phyloP scores from a whole-genome alignment of 1,140 invertebrate species.

The Drosophila trapezifrons region DNA sequence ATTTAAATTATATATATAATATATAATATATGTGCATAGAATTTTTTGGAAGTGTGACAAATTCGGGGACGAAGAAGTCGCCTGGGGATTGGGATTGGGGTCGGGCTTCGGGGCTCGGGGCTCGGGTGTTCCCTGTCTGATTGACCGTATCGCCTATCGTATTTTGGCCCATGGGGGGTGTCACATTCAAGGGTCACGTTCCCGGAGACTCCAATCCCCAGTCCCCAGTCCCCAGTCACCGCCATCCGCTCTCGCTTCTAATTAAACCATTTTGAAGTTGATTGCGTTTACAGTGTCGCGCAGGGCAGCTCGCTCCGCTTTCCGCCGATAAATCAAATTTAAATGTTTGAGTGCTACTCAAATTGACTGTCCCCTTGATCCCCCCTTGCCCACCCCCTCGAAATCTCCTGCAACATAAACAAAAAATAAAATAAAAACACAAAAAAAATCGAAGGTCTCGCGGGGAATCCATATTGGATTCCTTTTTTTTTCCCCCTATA shows the following conservation, averaged over 20 bases:
- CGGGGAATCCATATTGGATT: slow-evolving; percentile 17
- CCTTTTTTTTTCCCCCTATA: background rate
- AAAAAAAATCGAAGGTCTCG: slow-evolving; percentile 17
- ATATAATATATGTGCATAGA: background rate
- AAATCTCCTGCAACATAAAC: background rate
- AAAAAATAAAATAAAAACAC: background rate
- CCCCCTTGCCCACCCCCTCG: background rate
- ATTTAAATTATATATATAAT: background rate
- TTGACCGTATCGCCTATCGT: slow-evolving; percentile 51
- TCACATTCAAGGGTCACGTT: slow-evolving; percentile 42
- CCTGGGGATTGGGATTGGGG: slow-evolving; percentile 21
- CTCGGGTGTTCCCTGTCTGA: slow-evolving; percentile 42
- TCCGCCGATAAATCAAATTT: slow-evolving; percentile 65
- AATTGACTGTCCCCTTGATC: slow-evolving; percentile 45
- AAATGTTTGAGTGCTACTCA: slow-evolving; percentile 69
- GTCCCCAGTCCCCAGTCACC: background rate
- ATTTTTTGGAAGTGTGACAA: background rate
- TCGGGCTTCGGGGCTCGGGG: slow-evolving; percentile 18
- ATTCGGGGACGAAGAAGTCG: background rate
- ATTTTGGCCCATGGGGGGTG: slow-evolving; percentile 19
- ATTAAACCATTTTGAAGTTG: slow-evolving; percentile 70
- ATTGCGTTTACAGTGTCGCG: slow-evolving; percentile 58
- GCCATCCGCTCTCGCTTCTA: slow-evolving; percentile 35
- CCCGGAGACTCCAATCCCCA: no score
- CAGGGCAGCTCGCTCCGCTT: background rate